These are phyloP conservation scores for Icerya purchasi DNA, from an alignment of 2,888 invertebrate species.

Conservation along the genomic window DNA sequence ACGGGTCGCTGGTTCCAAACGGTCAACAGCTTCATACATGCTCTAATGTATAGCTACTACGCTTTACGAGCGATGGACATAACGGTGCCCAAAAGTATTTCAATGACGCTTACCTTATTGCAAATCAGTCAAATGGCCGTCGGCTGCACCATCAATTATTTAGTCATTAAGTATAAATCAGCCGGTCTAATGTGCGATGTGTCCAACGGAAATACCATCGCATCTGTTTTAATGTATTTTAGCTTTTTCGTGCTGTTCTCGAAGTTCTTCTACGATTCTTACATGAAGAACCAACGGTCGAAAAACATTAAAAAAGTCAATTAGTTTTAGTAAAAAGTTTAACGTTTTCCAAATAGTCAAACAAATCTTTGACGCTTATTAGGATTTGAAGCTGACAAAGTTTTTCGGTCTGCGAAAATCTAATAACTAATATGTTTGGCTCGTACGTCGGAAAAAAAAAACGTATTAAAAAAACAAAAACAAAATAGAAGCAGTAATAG, in stretches of 20 bases:
- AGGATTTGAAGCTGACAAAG: too few relatives aligned
- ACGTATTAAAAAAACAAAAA: too few relatives aligned
- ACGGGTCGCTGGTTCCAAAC: constrained; percentile 84
- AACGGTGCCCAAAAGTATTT: constrained; percentile 59
- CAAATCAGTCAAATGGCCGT: constrained; percentile 87
- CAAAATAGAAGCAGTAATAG: too few relatives aligned
- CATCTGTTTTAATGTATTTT: constrained; percentile 83
- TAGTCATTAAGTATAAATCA: constrained; percentile 49
- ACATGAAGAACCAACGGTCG: too few relatives aligned
- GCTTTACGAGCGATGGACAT: constrained; percentile 66
- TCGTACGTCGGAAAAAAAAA: too few relatives aligned
- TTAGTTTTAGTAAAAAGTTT: too few relatives aligned
- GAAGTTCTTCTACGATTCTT: constrained; percentile 79
- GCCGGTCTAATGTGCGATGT: constrained; percentile 57
- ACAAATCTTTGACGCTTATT: too few relatives aligned
- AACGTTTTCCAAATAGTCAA: too few relatives aligned
- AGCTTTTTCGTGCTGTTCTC: constrained; percentile 85
- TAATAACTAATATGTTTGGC: too few relatives aligned
- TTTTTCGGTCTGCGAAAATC: too few relatives aligned
- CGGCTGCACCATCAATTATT: constrained; percentile 76
- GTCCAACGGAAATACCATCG: constrained; percentile 59
- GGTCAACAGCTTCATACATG: constrained; percentile 82
- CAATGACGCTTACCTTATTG: constrained; percentile 74
- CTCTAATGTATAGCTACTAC: constrained; percentile 81
- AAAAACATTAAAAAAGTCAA: too few relatives aligned